Conservation (phyloP, 2,888 invertebrate genomes). For the Scotopteryx bipunctaria region DNA sequence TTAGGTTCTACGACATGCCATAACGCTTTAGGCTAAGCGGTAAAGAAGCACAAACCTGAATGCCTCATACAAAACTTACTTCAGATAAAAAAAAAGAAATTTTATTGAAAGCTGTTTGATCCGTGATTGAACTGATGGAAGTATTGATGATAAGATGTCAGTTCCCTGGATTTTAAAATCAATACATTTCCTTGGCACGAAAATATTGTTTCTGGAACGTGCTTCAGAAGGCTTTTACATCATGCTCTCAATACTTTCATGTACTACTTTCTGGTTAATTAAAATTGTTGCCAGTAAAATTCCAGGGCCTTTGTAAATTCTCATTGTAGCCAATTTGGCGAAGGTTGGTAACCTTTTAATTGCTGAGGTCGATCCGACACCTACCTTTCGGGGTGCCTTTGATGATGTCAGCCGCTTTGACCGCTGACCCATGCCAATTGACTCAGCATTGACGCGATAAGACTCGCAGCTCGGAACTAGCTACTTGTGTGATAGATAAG, state of each 20-base stretch:
- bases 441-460: conserved; percentile 45
- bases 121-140: too few species aligned
- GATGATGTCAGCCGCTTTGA: conserved; percentile 49
- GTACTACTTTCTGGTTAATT: conserved; percentile 4
- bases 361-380: conserved; percentile 41
- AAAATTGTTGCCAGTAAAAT: conserved; percentile 7
- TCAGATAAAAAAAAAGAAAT: too few species aligned
- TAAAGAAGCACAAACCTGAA: too few species aligned
- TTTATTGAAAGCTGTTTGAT: too few species aligned
- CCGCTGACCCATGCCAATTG: conserved; percentile 48
- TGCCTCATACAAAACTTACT: too few species aligned
- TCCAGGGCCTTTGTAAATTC: conserved; percentile 6
- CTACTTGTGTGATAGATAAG: too few species aligned
- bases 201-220: background rate
- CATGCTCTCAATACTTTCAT: conserved; percentile 5
- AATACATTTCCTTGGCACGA: conserved; percentile 5
- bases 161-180: background rate
- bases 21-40: too few species aligned
- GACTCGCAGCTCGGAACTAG: conserved; percentile 29
- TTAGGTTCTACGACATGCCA: too few species aligned
- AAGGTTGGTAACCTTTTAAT: conserved; percentile 48
- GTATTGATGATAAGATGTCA: background rate
- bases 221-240: conserved; percentile 2
- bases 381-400: conserved; percentile 40
- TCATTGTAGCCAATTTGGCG: conserved; percentile 10